These are phyloP conservation scores for Smutsia temminckii DNA, from an alignment of 2,797 vertebrate species.

Conservation along the genomic window DNA sequence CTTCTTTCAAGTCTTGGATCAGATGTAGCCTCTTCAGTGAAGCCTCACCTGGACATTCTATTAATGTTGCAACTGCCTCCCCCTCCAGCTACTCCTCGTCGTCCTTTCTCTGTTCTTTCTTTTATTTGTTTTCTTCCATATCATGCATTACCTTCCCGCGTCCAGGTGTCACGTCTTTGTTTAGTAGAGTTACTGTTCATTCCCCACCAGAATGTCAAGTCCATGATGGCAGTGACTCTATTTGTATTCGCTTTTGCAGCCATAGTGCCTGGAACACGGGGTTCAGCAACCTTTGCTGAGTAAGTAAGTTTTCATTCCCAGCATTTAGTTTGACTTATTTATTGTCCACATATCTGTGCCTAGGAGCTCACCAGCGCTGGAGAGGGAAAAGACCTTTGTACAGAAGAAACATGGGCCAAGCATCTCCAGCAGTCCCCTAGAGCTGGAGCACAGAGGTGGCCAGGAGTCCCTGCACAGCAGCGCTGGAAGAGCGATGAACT, in stretches of 20 bases:
- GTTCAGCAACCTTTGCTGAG: no score
- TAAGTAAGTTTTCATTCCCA: not conserved
- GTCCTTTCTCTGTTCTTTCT: not conserved
- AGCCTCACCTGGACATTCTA: not conserved
- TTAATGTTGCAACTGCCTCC: no score
- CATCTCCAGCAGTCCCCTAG: not conserved
- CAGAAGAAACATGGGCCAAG: not conserved
- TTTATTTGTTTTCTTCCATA: no score
- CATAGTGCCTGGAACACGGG: not conserved
- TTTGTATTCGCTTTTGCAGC: not conserved
- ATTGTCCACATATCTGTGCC: rapidly evolving
- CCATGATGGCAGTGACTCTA: no score
- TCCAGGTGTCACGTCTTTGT: rapidly evolving
- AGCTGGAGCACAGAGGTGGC: not conserved
- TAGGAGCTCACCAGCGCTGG: not conserved
- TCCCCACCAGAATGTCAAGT: not conserved
- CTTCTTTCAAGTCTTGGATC: not conserved
- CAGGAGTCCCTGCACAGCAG: not conserved
- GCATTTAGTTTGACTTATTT: not conserved
- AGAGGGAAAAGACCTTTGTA: not conserved
- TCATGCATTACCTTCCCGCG: rapidly evolving
- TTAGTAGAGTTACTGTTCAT: rapidly evolving
- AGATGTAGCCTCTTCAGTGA: not conserved
- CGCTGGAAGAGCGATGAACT: rapidly evolving
- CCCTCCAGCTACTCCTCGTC: rapidly evolving